Conservation (phyloP, 2,888 invertebrate genomes). For the Dryadula phaetusa region DNA sequence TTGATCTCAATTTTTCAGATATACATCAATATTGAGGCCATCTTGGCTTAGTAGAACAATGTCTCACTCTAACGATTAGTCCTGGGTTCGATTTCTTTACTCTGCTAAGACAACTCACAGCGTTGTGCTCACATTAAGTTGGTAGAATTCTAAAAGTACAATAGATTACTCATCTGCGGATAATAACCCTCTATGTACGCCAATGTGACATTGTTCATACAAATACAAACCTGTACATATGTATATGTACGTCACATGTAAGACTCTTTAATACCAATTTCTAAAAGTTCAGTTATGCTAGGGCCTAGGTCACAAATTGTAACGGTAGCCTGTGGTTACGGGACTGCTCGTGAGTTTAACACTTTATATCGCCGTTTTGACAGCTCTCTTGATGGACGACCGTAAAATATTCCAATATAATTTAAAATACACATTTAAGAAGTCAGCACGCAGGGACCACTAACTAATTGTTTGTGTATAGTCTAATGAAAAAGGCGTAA, state of each 20-base stretch:
- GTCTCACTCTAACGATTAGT: no score
- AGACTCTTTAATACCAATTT: not conserved
- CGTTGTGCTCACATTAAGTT: no score
- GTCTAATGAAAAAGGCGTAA: not conserved
- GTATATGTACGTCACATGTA: not conserved
- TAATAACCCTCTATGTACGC: no score
- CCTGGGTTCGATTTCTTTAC: no score
- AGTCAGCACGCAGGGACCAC: not conserved
- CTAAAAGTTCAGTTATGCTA: conserved; percentile 17
- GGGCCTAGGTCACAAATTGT: conserved; percentile 41
- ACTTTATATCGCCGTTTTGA: conserved; percentile 49
- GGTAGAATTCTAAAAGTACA: no score
- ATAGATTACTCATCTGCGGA: no score
- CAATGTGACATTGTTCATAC: no score
- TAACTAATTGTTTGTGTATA: conserved; percentile 7
- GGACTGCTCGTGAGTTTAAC: conserved; percentile 45
- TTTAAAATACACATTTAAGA: conserved; percentile 9
- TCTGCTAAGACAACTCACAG: no score
- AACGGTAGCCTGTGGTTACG: conserved; percentile 48
- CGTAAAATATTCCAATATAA: conserved; percentile 26
- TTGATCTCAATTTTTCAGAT: no score
- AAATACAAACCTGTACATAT: no score
- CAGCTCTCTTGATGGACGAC: conserved; percentile 37
- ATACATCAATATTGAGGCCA: no score
- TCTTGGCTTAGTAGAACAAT: no score